phyloP scores from a whole-genome alignment of 2,113 vertebrate genomes.

The Formicarius rufipectus region DNA sequence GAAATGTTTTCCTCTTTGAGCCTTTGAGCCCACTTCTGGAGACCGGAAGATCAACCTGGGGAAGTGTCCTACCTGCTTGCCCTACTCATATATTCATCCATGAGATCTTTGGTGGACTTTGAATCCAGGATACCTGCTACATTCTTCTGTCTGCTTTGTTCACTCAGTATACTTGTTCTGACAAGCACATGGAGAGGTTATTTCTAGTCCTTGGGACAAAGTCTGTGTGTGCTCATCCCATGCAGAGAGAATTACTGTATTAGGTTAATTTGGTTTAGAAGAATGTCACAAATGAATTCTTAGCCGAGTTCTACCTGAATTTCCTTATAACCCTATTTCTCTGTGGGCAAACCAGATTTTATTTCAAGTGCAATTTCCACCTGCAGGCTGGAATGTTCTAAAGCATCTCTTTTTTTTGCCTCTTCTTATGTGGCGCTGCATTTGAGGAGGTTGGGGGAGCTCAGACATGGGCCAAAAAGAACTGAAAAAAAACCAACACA shows the following conservation, averaged over 20 bases:
- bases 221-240: background rate
- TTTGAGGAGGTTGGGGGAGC: background rate
- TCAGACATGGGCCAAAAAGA: background rate
- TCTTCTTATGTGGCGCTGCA: background rate
- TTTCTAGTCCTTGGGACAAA: background rate
- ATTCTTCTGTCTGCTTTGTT: background rate
- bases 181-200: background rate
- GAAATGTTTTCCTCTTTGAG: background rate
- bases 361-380: background rate
- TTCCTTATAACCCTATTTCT: background rate
- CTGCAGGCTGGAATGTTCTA: background rate
- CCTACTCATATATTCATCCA: background rate
- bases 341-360: background rate
- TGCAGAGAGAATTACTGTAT: background rate
- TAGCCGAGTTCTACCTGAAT: background rate
- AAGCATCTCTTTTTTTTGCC: background rate
- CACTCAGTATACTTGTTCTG: background rate
- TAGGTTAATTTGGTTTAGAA: background rate
- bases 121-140: background rate
- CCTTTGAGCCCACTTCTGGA: background rate
- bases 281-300: background rate
- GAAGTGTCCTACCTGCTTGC: background rate
- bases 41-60: background rate
- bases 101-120: background rate
- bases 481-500: background rate